Evolutionary conservation across 1,140 invertebrate species (phyloP).

Genomic region (Wiebesia pumilae): DNA sequence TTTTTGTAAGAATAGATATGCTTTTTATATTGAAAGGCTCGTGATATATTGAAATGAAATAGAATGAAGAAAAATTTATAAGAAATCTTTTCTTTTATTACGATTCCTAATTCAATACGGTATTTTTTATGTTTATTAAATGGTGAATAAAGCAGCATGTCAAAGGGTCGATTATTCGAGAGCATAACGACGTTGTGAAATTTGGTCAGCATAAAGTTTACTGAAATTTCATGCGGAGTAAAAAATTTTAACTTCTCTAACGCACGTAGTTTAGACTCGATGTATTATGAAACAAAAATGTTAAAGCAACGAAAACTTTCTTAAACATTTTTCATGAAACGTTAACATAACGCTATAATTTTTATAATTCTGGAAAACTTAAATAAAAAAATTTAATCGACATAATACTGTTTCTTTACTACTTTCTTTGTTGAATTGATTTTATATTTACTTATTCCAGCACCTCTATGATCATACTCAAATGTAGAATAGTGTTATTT

Average conservation of each 20-base stretch:
- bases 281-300: not conserved
- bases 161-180: no score
- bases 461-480: not conserved
- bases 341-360: no score
- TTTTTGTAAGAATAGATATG: not conserved
- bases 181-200: not conserved
- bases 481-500: constrained; percentile 21
- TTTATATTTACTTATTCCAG: not conserved
- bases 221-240: not conserved
- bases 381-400: not conserved
- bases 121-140: no score
- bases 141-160: no score
- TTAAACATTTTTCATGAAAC: not conserved
- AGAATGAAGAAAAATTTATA: no score
- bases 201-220: not conserved
- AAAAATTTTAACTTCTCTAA: not conserved
- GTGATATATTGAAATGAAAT: not conserved
- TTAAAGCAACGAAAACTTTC: not conserved
- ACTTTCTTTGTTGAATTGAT: not conserved
- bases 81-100: no score
- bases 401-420: not conserved
- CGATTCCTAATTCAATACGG: no score
- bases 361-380: no score
- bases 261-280: not conserved
- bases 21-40: not conserved